Evolutionary conservation across 2,888 invertebrate species (phyloP).

Genomic region (Dicycla oo): DNA sequence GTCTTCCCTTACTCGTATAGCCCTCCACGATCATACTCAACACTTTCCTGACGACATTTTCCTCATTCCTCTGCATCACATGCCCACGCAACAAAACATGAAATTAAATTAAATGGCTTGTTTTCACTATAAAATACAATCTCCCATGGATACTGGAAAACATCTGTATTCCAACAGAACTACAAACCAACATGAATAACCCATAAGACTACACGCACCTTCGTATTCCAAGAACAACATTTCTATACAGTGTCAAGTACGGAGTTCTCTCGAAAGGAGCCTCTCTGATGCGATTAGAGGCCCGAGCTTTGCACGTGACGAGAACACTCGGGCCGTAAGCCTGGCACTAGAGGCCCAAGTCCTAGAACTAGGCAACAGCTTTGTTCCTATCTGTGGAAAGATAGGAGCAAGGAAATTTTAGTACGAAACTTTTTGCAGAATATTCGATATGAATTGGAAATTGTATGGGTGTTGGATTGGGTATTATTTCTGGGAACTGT

Average conservation of each 20-base stretch:
- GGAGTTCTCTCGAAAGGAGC: conserved; percentile 43
- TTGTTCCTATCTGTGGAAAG: conserved; percentile 20
- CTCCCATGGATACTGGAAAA: neutral
- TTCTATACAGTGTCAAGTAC: conserved; percentile 21
- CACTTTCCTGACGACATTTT: no score
- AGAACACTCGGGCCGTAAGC: conserved; percentile 25
- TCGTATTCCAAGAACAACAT: conserved; percentile 1
- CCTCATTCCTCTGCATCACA: no score
- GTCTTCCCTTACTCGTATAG: no score
- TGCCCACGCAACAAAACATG: no score
- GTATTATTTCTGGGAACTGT: neutral
- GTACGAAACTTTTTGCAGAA: neutral
- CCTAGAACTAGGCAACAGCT: conserved; percentile 1
- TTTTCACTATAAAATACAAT: neutral
- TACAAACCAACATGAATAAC: conserved; percentile 21
- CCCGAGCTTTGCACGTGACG: conserved; percentile 33
- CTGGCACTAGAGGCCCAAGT: neutral
- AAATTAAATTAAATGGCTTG: no score
- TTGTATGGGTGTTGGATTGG: neutral
- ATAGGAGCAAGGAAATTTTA: neutral
- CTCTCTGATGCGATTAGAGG: conserved; percentile 67
- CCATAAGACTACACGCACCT: conserved; percentile 4
- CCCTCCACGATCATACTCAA: no score
- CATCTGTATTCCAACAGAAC: neutral
- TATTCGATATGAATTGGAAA: conserved; percentile 7